Base-by-base conservation (phyloP, 2,797 vertebrate genomes). In the Benthosema pterotum region DNA sequence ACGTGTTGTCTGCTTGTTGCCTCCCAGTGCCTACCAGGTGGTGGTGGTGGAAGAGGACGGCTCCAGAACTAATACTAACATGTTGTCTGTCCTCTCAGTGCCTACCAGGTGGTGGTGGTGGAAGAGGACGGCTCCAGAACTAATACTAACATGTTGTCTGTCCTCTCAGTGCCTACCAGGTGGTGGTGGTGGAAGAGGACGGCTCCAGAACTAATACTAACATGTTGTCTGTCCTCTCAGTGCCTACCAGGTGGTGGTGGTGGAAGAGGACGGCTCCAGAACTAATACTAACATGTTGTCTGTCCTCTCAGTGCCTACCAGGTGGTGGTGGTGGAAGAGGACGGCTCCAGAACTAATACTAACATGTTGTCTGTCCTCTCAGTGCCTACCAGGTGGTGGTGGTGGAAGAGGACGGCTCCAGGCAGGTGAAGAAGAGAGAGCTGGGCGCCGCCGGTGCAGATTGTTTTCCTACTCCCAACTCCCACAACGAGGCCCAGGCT, bases 371-470 rank as follows among this genome's bases (percentile, higher is more conserved):
- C 22, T 25, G 5, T 1, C 22, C 22, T 64, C n/a, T 1, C 80
- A 99, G 97, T 43, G 91, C 94, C 45, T 99, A 99, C 87, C 97
- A 98, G 89, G 95, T 99, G 57, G 91, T 98, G 0, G 94, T 99
- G 88, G 91, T 92, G 65, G 95, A 97, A 69, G 95, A 97, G 75
- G 94, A 97, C 1, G 80, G 88, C 3, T 89, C 88, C 46, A 87
- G 89, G 4, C 80, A 84, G 77, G 78, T 91, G 71, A 87, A 67
- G 73, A 83, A 94, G 62, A 88, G 95, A 78, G 96, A 97, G 83
- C 82, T 95, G 2, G 93, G 93, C 0, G 79, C 84, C 1, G 92
- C 89, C 49, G 95, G n/a, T n/a, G n/a, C n/a, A n/a, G n/a, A 97
- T 54, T 98, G 97, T 74, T 99, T 98, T 85, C 95, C 95, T 0